These are phyloP conservation scores for Rhea americana DNA, from an alignment of 2,113 vertebrate genomes.

Conservation along the genomic window DNA sequence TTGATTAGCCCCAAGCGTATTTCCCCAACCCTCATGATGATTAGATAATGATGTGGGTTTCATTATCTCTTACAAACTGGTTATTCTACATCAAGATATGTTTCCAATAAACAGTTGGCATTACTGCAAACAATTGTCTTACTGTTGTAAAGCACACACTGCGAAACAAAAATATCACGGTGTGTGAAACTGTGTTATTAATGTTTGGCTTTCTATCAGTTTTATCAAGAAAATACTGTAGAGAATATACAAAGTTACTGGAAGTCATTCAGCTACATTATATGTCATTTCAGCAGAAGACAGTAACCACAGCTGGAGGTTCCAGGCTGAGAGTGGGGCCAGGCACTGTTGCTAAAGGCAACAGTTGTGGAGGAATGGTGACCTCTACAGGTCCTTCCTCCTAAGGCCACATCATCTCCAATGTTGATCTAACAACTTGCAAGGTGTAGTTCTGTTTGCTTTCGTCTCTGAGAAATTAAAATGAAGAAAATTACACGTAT, in stretches of 20 bases:
- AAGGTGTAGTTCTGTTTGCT: constrained; percentile 5
- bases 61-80: not conserved
- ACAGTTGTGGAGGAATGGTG: constrained; percentile 71
- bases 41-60: not conserved
- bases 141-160: not conserved
- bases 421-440: not conserved
- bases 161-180: constrained; percentile 34
- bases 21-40: not conserved
- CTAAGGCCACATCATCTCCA: not conserved
- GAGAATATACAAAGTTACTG: constrained; percentile 20
- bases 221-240: constrained; percentile 27
- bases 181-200: constrained; percentile 5
- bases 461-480: constrained; percentile 64
- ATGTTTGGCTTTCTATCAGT: not conserved
- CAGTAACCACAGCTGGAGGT: not conserved
- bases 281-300: not conserved
- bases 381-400: constrained; percentile 72
- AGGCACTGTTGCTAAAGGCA: not conserved
- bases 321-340: not conserved
- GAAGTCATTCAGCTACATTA: not conserved
- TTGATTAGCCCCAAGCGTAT: not conserved
- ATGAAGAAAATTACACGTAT: constrained; percentile 67
- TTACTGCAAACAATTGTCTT: not conserved
- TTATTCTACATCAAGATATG: not conserved
- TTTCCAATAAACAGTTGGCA: not conserved